Conservation (phyloP, 1,140 invertebrate genomes). For the Psilanteris sp. region DNA sequence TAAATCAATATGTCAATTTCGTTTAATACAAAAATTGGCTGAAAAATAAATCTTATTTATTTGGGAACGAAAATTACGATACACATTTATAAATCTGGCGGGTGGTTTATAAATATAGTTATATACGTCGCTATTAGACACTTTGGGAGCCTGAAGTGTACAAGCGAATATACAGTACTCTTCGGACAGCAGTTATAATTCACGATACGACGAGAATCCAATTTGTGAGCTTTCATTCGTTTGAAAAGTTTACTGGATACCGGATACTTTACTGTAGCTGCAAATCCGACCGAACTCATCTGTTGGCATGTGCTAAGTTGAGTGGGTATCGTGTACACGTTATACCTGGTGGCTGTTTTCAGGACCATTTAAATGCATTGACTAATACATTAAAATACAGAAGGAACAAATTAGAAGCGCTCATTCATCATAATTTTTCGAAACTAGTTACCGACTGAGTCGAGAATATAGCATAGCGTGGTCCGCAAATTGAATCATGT, state of each 20-base stretch:
- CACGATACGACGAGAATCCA: slow-evolving; percentile 51
- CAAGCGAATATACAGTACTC: slow-evolving; percentile 18
- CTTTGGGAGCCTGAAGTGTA: slow-evolving; percentile 18
- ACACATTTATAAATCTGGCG: too few relatives aligned
- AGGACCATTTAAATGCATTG: slow-evolving; percentile 67
- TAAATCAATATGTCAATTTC: too few relatives aligned
- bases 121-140: slow-evolving; percentile 42
- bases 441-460: slow-evolving; percentile 31
- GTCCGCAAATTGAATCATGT: slow-evolving; percentile 63
- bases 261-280: slow-evolving; percentile 50
- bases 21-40: too few relatives aligned
- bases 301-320: slow-evolving; percentile 26
- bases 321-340: slow-evolving; percentile 34
- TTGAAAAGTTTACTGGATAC: slow-evolving; percentile 51
- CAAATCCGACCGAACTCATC: slow-evolving; percentile 47
- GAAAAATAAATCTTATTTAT: too few relatives aligned
- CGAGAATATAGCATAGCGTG: slow-evolving; percentile 21
- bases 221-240: slow-evolving; percentile 54
- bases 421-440: slow-evolving; percentile 67
- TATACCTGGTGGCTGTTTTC: slow-evolving; percentile 59
- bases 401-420: slow-evolving; percentile 62
- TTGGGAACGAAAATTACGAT: too few relatives aligned
- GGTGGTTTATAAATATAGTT: slow-evolving; percentile 53
- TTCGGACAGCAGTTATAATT: slow-evolving; percentile 37
- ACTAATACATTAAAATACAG: slow-evolving; percentile 66